These are phyloP conservation scores for Agrochola lota DNA, from an alignment of 2,888 invertebrate genomes.

Conservation along the genomic window DNA sequence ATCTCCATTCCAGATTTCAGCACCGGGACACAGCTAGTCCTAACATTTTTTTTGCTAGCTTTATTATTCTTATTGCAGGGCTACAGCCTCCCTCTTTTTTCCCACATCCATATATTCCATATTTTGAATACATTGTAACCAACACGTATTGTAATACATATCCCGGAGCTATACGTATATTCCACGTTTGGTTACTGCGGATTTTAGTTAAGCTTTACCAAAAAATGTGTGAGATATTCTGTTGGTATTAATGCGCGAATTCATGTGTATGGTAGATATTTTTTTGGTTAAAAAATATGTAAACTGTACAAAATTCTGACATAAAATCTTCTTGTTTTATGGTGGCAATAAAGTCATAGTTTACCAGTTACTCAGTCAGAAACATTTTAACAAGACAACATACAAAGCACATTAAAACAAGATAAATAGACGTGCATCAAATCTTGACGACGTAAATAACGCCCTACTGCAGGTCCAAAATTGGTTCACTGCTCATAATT, in stretches of 20 bases:
- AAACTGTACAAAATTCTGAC: not conserved
- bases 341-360: not conserved
- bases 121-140: constrained; percentile 20
- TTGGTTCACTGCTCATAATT: no score
- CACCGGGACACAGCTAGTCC: not conserved
- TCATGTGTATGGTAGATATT: not conserved
- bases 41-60: not conserved
- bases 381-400: no score
- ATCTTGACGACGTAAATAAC: no score
- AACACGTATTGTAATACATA: constrained; percentile 10
- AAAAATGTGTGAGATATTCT: constrained; percentile 14
- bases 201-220: not conserved
- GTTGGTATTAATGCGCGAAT: not conserved
- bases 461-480: no score
- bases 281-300: not conserved
- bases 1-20: not conserved
- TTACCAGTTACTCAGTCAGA: no score
- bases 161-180: constrained; percentile 10
- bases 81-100: not conserved
- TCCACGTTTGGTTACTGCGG: constrained; percentile 2
- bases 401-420: no score
- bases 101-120: constrained; percentile 1
- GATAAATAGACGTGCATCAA: no score
- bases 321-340: not conserved
- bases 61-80: not conserved